These are phyloP conservation scores for Leistus spinibarbis DNA, from an alignment of 2,888 invertebrate genomes.

Conservation along the genomic window DNA sequence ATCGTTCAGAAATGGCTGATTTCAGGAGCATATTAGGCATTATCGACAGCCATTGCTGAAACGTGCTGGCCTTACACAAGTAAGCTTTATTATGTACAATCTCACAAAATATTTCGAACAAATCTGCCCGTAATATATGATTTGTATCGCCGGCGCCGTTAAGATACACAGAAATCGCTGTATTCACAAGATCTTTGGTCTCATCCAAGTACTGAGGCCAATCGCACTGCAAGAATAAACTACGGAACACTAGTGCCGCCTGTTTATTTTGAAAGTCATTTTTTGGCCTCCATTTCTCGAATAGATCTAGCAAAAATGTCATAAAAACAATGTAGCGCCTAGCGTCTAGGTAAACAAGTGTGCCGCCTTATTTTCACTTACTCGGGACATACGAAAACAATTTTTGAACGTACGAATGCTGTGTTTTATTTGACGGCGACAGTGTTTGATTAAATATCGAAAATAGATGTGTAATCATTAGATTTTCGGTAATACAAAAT, in stretches of 20 bases:
- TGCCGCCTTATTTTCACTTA: neutral
- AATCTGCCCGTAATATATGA: conserved; percentile 48
- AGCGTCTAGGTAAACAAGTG: neutral
- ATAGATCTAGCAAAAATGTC: conserved; percentile 18
- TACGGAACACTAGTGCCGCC: conserved; percentile 11
- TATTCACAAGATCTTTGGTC: neutral
- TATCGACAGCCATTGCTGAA: conserved; percentile 59
- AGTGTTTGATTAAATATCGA: conserved; percentile 59
- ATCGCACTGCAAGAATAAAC: conserved; percentile 8
- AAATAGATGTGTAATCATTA: conserved; percentile 61
- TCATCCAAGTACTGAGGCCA: neutral
- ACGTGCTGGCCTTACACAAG: conserved; percentile 48
- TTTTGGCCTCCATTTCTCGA: conserved; percentile 21
- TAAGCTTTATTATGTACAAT: conserved; percentile 57
- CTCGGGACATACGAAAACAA: conserved; percentile 16
- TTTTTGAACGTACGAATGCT: conserved; percentile 45
- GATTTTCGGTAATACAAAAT: conserved; percentile 62
- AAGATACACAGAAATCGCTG: neutral
- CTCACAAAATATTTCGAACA: conserved; percentile 58
- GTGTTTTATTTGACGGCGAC: conserved; percentile 54
- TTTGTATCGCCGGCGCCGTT: too few species aligned
- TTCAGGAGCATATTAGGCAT: conserved; percentile 64
- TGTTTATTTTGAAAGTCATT: conserved; percentile 31
- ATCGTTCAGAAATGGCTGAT: conserved; percentile 59
- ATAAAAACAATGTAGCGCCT: neutral